Percentiles rank a stretch among this genome's conserved stretches.
Conservation (phyloP, 2,888 invertebrate genomes). For the Unio pictorum region DNA sequence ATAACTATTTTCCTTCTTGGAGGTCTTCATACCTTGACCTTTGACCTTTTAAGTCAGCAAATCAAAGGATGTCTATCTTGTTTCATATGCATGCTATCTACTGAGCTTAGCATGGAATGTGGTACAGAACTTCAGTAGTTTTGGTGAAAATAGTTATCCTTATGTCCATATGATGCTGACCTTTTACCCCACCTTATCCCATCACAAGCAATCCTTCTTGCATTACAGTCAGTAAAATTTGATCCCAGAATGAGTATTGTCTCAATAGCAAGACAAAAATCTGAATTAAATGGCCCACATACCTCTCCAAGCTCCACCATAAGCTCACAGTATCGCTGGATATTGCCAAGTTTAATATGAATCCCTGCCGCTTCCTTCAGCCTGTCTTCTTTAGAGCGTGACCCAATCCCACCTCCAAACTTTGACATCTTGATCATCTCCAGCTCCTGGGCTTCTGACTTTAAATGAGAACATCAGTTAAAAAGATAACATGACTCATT, state of each 20-base stretch:
- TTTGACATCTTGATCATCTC: conserved; percentile 68
- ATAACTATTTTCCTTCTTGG: no score
- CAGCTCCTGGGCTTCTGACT: conserved; percentile 70
- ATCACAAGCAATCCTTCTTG: background rate
- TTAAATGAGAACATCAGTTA: no score
- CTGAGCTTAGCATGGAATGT: no score
- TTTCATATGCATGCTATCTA: no score
- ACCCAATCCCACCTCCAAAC: conserved; percentile 62
- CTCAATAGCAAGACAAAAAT: background rate
- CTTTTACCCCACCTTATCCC: no score
- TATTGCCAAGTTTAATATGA: conserved; percentile 69
- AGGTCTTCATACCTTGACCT: no score
- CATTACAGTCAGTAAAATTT: background rate
- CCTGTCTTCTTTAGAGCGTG: conserved; percentile 61
- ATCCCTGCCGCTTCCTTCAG: conserved; percentile 65
- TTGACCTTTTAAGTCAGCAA: no score
- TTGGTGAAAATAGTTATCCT: no score
- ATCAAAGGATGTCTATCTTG: no score
- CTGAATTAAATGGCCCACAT: background rate
- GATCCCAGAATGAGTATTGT: background rate
- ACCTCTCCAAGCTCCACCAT: conserved; percentile 71
- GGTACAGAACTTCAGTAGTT: no score
- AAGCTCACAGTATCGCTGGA: conserved; percentile 72
- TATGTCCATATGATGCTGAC: no score
- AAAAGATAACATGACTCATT: no score